Percentiles rank a stretch among this genome's conserved stretches.
Conservation (phyloP, 2,797 vertebrate species). For the Cichlasoma orientale region DNA sequence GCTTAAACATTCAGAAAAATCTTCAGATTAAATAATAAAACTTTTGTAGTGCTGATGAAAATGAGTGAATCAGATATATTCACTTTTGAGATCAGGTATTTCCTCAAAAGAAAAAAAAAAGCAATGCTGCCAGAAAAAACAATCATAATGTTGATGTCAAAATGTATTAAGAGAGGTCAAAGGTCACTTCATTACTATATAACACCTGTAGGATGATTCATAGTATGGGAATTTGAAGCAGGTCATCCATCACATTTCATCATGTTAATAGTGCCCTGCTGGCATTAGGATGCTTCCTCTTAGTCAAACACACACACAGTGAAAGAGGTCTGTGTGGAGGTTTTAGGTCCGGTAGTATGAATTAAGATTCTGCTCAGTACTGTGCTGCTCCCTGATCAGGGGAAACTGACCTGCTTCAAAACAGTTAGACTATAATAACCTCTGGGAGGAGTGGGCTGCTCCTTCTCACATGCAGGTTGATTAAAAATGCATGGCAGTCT, state of each 20-base stretch:
- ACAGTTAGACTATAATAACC: slow-evolving; percentile 54
- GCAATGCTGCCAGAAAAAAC: not conserved
- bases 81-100: not conserved
- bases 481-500: slow-evolving; percentile 68
- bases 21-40: not conserved
- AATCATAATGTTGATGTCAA: not conserved
- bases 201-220: slow-evolving; percentile 15
- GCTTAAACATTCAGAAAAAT: too few species aligned
- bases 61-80: not conserved
- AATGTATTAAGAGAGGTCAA: slow-evolving; percentile 2
- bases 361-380: slow-evolving; percentile 59
- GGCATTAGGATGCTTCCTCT: slow-evolving; percentile 5
- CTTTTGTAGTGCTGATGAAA: not conserved
- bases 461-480: slow-evolving; percentile 35
- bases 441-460: slow-evolving; percentile 36
- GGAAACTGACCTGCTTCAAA: slow-evolving; percentile 62
- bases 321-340: not conserved
- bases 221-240: slow-evolving; percentile 13
- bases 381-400: slow-evolving; percentile 40
- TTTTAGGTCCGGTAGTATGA: slow-evolving; percentile 24
- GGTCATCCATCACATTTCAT: slow-evolving; percentile 16
- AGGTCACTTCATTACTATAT: not conserved
- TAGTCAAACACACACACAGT: not conserved
- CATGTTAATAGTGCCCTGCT: not conserved
- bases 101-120: not conserved